Conservation (phyloP, 2,888 invertebrate genomes). For the Nymphalis urticae region DNA sequence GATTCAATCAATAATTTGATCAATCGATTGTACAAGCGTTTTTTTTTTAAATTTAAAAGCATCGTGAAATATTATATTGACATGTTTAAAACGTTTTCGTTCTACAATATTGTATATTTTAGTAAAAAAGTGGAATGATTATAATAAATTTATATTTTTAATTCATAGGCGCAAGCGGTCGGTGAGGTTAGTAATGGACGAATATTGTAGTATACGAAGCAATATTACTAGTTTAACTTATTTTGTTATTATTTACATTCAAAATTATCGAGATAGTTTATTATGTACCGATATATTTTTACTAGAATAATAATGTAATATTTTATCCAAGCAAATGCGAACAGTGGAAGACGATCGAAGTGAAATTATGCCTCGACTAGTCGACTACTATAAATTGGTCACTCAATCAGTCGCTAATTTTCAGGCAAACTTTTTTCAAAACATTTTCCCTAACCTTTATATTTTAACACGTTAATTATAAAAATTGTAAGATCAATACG, state of each 20-base stretch:
- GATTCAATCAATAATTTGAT: conserved; percentile 5
- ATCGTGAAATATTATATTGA: not conserved
- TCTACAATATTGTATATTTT: conserved; percentile 17
- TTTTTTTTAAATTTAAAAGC: conserved; percentile 5
- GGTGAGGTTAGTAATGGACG: conserved; percentile 30
- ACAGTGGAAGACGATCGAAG: conserved; percentile 50
- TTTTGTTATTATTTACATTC: not conserved
- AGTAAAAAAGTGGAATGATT: conserved; percentile 4
- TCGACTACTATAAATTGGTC: conserved; percentile 56
- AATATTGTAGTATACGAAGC: conserved; percentile 20
- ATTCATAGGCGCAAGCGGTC: conserved; percentile 24
- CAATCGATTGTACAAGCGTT: conserved; percentile 17
- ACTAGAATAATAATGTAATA: not conserved
- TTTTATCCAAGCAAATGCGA: not conserved
- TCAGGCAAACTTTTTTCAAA: not conserved
- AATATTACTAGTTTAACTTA: not conserved
- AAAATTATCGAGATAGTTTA: not conserved
- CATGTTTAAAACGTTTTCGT: not conserved
- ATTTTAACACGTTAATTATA: not conserved
- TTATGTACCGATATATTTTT: not conserved
- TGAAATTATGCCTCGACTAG: conserved; percentile 40
- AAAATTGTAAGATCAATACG: conserved; percentile 10
- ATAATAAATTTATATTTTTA: conserved; percentile 10
- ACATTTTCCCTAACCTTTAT: not conserved
- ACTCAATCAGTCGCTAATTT: conserved; percentile 1